Base-by-base conservation (phyloP, 2,113 vertebrate genomes). In the Lanius collurio region DNA sequence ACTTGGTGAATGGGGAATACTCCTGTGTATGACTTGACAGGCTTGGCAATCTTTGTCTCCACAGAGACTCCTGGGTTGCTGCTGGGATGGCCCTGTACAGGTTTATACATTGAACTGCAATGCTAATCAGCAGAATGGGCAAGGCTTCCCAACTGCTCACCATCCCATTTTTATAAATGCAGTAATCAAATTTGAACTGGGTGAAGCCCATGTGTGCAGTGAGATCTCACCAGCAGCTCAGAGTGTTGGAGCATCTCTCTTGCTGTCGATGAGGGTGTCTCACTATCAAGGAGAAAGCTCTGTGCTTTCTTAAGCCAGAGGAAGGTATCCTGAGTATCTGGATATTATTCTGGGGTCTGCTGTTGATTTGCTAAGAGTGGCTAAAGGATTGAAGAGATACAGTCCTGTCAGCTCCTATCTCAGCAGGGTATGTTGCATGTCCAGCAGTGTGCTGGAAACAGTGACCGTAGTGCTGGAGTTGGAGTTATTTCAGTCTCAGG, bases 11-110 rank as follows among this genome's bases (percentile, higher is more conserved):
- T 3, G 24, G 71, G 74, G 87, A 95, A 86, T 88, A 52, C 75
- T 83, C 90, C 35, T 33, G 87, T 91, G 88, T 89, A 82, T 92
- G 70, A 53, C 70, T 76, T 83, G 39, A 77, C 26, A 42, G 81
- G 84, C 97, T 97, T 97, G 97, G 97, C 96, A 98, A 93, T 86
- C 92, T 87, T 87, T 80, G 67, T 71, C 28, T 96, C 97, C 93
- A 77, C 44, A 27, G 97, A 95, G 59, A 52, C 42, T 60, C 44
- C 92, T 80, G 21, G 12, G 35, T 80, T 76, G 78, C 73, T 88
- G 18, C 52, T 63, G 80, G 87, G 78, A n/a, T 59, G 85, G 65
- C 52, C 14, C 76, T 12, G 15, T n/a, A n/a, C 68, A 82, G 84
- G 62, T 87, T 71, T 73, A 63, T 53, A 23, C 68, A 60, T 27